Percentiles rank a stretch among this genome's conserved stretches.
phyloP scores from a whole-genome alignment of 2,797 vertebrate species.

The Oophaga sylvatica region DNA sequence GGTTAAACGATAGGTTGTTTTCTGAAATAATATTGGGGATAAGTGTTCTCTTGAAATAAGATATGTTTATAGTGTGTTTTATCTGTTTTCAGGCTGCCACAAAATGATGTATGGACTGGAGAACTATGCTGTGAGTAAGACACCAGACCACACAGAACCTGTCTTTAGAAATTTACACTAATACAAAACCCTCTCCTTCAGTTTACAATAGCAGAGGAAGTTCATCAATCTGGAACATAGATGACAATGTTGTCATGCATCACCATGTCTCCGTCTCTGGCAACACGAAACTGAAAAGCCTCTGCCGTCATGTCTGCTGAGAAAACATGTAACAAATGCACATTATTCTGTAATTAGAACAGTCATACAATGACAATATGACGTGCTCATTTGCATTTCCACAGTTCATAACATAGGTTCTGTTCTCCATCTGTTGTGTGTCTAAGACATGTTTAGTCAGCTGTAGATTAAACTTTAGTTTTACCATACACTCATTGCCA shows the following conservation, averaged over 20 bases:
- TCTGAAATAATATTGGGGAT: background rate
- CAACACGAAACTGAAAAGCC: slow-evolving; percentile 5
- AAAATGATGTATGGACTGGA: slow-evolving; percentile 29
- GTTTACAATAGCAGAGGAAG: slow-evolving; percentile 53
- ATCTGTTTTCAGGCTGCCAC: slow-evolving; percentile 40
- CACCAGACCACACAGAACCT: slow-evolving; percentile 52
- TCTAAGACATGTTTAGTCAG: background rate
- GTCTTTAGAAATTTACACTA: slow-evolving; percentile 19
- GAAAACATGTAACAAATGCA: slow-evolving; percentile 29
- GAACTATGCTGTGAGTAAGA: slow-evolving; percentile 7
- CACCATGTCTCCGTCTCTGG: slow-evolving; percentile 29
- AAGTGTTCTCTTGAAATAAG: background rate
- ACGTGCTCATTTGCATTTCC: slow-evolving; percentile 36
- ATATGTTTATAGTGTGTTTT: slow-evolving; percentile 16
- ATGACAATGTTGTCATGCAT: slow-evolving; percentile 49
- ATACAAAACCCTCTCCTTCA: background rate
- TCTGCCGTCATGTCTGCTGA: slow-evolving; percentile 21
- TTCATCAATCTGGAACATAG: slow-evolving; percentile 51
- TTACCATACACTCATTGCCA: background rate
- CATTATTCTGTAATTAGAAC: slow-evolving; percentile 43
- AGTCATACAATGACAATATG: slow-evolving; percentile 41
- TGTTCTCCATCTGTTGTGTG: background rate
- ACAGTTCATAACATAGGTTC: slow-evolving; percentile 14
- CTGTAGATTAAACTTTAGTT: background rate
- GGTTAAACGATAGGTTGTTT: background rate